Evolutionary conservation across 2,888 invertebrate genomes (phyloP), one percentile per base, ranked within the genome.

Genomic region (Drosophila anomelani): DNA sequence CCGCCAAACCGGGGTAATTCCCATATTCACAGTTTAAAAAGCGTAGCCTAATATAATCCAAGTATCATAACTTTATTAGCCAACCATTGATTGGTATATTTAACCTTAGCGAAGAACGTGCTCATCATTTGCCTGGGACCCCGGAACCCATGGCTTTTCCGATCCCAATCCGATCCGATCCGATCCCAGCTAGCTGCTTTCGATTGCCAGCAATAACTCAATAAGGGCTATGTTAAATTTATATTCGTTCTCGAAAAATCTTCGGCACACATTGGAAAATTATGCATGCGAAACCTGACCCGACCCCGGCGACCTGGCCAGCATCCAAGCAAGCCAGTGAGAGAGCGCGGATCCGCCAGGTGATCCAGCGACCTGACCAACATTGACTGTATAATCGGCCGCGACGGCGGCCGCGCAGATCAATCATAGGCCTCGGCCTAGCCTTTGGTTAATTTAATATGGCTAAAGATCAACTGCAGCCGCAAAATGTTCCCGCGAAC

Each of bases 371-470:
- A 57, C 46, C 75, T 64, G 69, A 64, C 83, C 75, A 73, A 44
- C 57, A 60, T 71, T 47, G 43, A 56, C 55, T 66, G 43, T 41
- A 76, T 87, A 80, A 83, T 83, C 88, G 88, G 53, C 74, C 81
- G 76, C 58, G 81, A 85, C 88, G 60, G 72, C 68, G 60, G 60
- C 81, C 79, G 79, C 72, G 79, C 74, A 76, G 87, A 88, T 87
- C 87, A 87, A 87, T 87, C 87, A 87, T 77, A 85, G 71, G 76
- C 63, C 69, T 43, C 47, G 68, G 68, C 70, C 71, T 77, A 76
- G 81, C 75, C 84, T 88, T 85, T 68, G 81, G 86, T 79, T 89
- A 89, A 89, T 85, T 89, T 85, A 85, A 85, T 85, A 85, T 89
- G 88, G 88, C 86, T 85, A 89, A 85, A 85, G 85, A 85, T 89